phyloP scores from a whole-genome alignment of 2,113 vertebrate genomes.

The Phyllostomus discolor region DNA sequence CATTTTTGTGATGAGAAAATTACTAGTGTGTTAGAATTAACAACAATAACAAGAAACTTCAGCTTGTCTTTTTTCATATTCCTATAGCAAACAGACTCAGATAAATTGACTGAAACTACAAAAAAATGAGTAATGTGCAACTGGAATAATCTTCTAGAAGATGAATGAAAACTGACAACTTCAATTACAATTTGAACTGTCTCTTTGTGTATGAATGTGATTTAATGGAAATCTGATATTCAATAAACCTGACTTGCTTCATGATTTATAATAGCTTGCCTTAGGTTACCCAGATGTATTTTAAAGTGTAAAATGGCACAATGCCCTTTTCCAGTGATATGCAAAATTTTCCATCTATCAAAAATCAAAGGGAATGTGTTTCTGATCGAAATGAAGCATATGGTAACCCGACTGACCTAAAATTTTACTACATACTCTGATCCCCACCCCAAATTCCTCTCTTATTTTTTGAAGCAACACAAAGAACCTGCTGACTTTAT shows the following conservation, averaged over 20 bases:
- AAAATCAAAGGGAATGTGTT: neutral
- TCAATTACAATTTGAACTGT: constrained; percentile 70
- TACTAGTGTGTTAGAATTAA: constrained; percentile 51
- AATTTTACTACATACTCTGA: neutral
- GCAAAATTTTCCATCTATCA: constrained; percentile 30
- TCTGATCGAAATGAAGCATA: constrained; percentile 6
- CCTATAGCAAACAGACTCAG: neutral
- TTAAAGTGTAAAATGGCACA: neutral
- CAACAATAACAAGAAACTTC: neutral
- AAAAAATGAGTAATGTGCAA: constrained; percentile 60
- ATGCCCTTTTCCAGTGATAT: neutral
- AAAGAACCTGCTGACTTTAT: accelerated
- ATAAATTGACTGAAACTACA: constrained; percentile 71
- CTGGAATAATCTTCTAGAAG: constrained; percentile 63
- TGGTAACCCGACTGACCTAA: neutral
- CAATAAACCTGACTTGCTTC: constrained; percentile 59
- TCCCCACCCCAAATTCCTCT: neutral
- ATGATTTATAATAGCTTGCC: constrained; percentile 63
- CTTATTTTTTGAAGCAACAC: constrained; percentile 2
- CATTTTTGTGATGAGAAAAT: constrained; percentile 44
- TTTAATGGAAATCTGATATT: constrained; percentile 63
- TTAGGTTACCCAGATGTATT: constrained; percentile 42
- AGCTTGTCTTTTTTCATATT: constrained; percentile 54
- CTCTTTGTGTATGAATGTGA: constrained; percentile 56
- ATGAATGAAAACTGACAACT: constrained; percentile 67